Base-by-base conservation (phyloP, 2,113 vertebrate genomes). In the Atlantisia rogersi region DNA sequence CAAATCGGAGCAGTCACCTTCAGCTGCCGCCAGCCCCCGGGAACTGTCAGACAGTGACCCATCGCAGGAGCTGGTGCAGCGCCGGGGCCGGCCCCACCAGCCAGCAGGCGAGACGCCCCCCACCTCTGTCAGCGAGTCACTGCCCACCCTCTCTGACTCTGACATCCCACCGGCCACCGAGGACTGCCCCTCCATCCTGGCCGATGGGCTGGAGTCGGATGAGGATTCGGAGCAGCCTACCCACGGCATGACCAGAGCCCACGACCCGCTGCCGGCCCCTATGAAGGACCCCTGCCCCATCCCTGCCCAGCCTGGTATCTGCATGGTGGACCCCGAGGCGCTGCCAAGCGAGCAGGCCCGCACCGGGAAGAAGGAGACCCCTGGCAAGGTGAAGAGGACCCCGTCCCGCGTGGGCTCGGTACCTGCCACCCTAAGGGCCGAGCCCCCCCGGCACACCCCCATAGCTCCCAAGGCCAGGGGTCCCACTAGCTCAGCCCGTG, bases 321-420 rank as follows among this genome's bases (percentile, higher is more conserved):
- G 99, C 97, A 99, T 99, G 99, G 98, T 98, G 11, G 99, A 99
- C 94, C 95, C 99, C 0, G 99, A 99, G 59, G 81, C 96, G 8
- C 95, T 99, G 14, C 90, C 96, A 8, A 32, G 86, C 0, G 79
- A 83, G 20, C 96, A 97, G 2, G 68, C 94, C 69, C 97, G 90
- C 50, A 67, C 55, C 16, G 79, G 71, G 25, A 98, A 95, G 79
- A 94, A 82, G 9, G 92, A 96, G 1, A 71, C 95, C 19, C 19
- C 77, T 1, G 4, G 68, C 35, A 98, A 97, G 31, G 67, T 91
- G 75, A 99, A 98, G 95, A 99, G 96, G 50, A 84, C 20, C 39
- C 92, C 26, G 7, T 32, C 11, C 20, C 95, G 84, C 40, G 82
- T 44, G 92, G 94, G 88, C 28, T 86, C 98, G 0, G 90, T 82